phyloP scores from a whole-genome alignment of 53 echinoderm and acorn worm species.

The Pentamera pediparva region DNA sequence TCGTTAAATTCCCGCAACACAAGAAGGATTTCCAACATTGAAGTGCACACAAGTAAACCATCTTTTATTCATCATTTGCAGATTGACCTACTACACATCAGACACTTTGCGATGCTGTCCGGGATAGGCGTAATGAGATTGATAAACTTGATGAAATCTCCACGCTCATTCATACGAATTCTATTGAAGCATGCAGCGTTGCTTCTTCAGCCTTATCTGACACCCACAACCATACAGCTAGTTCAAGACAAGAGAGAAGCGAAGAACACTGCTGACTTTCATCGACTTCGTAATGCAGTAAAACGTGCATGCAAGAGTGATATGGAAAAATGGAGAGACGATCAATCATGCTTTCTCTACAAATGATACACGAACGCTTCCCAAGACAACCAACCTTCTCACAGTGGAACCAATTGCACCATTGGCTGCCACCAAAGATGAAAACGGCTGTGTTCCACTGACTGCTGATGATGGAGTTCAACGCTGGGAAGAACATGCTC shows the following conservation, averaged over 20 bases:
- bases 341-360: constrained; percentile 11
- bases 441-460: constrained; percentile 13
- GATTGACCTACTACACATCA: too few species aligned
- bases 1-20: too few species aligned
- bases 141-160: too few species aligned
- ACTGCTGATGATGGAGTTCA: constrained; percentile 30
- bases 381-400: constrained; percentile 1
- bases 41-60: too few species aligned
- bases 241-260: neutral
- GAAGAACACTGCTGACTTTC: constrained; percentile 3
- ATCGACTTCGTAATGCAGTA: constrained; percentile 4
- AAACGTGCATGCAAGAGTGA: constrained; percentile 3
- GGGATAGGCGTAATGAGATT: too few species aligned
- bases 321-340: constrained; percentile 1
- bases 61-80: too few species aligned
- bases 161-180: too few species aligned
- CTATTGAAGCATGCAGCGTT: too few species aligned
- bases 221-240: neutral
- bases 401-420: constrained; percentile 3
- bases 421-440: constrained; percentile 19
- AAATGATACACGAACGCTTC: constrained; percentile 1
- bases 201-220: too few species aligned
- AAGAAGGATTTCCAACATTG: too few species aligned
- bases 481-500: constrained; percentile 23
- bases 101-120: too few species aligned